These are phyloP conservation scores for Rhagoletis pomonella DNA, from an alignment of 1,140 invertebrate species.

Conservation along the genomic window DNA sequence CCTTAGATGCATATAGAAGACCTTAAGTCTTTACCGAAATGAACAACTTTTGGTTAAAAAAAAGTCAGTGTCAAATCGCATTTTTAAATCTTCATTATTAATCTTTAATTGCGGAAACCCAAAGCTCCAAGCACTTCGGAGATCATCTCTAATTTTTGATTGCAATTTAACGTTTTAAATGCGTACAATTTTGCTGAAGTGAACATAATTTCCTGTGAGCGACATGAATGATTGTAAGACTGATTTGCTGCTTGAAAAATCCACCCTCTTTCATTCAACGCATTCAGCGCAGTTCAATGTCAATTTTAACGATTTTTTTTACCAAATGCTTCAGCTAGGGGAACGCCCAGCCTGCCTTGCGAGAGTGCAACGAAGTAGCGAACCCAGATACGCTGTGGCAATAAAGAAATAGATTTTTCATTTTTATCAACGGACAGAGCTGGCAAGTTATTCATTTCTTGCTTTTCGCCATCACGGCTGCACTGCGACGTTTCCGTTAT, in stretches of 20 bases:
- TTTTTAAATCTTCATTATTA: too few relatives aligned
- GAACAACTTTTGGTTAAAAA: too few relatives aligned
- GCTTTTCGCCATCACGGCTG: not conserved
- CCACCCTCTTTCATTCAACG: not conserved
- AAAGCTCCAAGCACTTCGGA: too few relatives aligned
- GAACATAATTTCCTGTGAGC: not conserved
- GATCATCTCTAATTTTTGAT: too few relatives aligned
- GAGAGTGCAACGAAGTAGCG: not conserved
- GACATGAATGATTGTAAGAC: not conserved
- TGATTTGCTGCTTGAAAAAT: not conserved
- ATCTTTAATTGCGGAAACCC: too few relatives aligned
- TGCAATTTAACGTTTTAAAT: too few relatives aligned
- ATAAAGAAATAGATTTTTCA: conserved; percentile 35
- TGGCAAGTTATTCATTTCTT: not conserved
- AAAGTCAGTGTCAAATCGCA: too few relatives aligned
- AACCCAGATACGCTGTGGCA: not conserved
- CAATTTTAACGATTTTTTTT: not conserved
- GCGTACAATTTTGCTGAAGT: not conserved
- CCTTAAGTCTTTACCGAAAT: too few relatives aligned
- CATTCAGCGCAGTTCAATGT: conserved; percentile 46
- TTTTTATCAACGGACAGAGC: conserved; percentile 23
- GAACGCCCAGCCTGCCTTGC: not conserved
- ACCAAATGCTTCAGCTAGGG: not conserved
- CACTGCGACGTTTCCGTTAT: conserved; percentile 30
- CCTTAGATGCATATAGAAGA: too few relatives aligned